Base-by-base conservation (phyloP, 2,113 vertebrate genomes). In the Petroica traversi region DNA sequence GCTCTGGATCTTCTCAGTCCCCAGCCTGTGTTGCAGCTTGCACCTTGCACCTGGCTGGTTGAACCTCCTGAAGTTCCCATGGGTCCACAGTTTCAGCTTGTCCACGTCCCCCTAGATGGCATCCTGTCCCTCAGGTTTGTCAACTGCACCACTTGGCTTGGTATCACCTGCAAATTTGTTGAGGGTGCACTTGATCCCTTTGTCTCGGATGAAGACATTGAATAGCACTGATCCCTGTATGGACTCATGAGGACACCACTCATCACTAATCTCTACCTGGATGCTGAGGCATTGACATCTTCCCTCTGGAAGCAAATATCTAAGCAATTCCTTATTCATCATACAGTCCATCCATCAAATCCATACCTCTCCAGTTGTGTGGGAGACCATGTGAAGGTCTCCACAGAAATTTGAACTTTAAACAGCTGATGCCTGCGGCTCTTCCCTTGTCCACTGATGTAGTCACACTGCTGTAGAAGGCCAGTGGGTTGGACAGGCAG, bases 21-120 rank as follows among this genome's bases (percentile, higher is more conserved):
- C 22, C 38, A 52, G 33, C 48, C 38, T 72, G 6, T 72, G 4
- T 3, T 36, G 46, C n/a, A n/a, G n/a, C n/a, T n/a, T n/a, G 46
- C 20, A 17, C 57, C 33, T 45, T 33, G 22, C 8, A 3, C 20
- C 52, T 43, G 43, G 14, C 2, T 14, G n/a, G 36, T 26, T 43
- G 2, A 72, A 45, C 0, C 12, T 43, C 36, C 9, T 14, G 5
- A 36, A 2, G 2, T 58, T 58, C 16, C 40, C 20, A 36, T 5
- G 5, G 4, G n/a, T 5, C 10, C 31, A 58, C 10, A 43, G 6
- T 31, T 36, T 52, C 46, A 52, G 12, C 38, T 61, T 52, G 20
- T 61, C 19, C 5, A 5, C 15, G 10, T 69, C 31, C 19, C 20
- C 34, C 66, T 71, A 31, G 55, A 20, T 51, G 36, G 33, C 31